These are phyloP conservation scores for Pavo muticus DNA, from an alignment of 2,113 vertebrate genomes.

Conservation along the genomic window DNA sequence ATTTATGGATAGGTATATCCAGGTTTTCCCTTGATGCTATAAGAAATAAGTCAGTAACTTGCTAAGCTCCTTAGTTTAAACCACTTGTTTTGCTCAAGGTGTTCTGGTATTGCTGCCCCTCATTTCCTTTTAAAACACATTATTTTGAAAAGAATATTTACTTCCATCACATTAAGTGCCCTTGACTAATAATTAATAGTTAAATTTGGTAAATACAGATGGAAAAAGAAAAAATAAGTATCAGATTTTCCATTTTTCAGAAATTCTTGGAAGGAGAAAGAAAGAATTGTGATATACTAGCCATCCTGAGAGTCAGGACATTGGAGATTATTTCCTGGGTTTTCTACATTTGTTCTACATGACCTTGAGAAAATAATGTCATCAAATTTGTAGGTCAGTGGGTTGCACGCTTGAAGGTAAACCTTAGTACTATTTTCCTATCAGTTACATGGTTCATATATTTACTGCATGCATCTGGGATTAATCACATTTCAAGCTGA, in stretches of 20 bases:
- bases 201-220: neutral
- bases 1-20: neutral
- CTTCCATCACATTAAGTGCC: neutral
- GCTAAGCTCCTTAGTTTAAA: neutral
- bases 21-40: neutral
- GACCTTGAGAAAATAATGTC: neutral
- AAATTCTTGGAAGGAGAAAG: neutral
- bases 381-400: neutral
- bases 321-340: neutral
- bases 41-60: neutral
- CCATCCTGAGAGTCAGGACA: neutral
- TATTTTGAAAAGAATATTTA: neutral
- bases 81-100: neutral
- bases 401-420: neutral
- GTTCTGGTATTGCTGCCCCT: neutral
- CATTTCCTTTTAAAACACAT: neutral
- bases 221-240: neutral
- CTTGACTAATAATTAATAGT: neutral
- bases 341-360: neutral
- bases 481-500: neutral
- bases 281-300: neutral
- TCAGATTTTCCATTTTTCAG: neutral
- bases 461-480: neutral
- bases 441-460: neutral
- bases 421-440: neutral